Evolutionary conservation across 2,888 invertebrate genomes (phyloP), one percentile per base, ranked within the genome.

Genomic region (Lobophora halterata): DNA sequence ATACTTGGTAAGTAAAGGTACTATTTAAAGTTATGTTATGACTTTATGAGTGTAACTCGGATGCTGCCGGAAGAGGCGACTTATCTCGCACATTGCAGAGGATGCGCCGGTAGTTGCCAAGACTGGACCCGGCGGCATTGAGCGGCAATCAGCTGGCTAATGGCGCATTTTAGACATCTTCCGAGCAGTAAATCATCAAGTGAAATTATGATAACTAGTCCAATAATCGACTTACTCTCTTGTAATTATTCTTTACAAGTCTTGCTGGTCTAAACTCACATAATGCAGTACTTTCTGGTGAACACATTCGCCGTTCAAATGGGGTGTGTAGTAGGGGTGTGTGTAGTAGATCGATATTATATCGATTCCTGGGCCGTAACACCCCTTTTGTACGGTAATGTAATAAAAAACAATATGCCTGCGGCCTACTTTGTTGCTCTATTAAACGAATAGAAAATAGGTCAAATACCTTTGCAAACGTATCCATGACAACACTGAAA

Each of bases 111-210:
- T n/a, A n/a, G n/a, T n/a, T n/a, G n/a, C n/a, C n/a, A n/a, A n/a
- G n/a, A n/a, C n/a, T n/a, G n/a, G n/a, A n/a, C n/a, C 62, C 65
- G 71, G 67, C 71, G 86, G 71, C 85, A 85, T 85, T 86, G 86
- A 85, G 76, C 71, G 61, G 61, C 82, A 86, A 86, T 86, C 79
- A 79, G 61, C 65, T 60, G 48, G 58, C 60, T 28, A 12, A 31
- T 26, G 8, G 29, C 26, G 23, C 9, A 12, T 49, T 43, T 21
- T 32, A 10, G 26, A 28, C 31, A 12, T 7, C 18, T 19, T 38
- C 6, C 21, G 12, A 29, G 14, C 28, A 31, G 38, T 34, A 41
- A 46, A n/a, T n/a, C n/a, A n/a, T n/a, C n/a, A n/a, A n/a, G n/a
- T n/a, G n/a, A n/a, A n/a, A n/a, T n/a, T n/a, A n/a, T n/a, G n/a